A percentile compares a stretch with the other conserved stretches of the same genome.
Conservation (phyloP, 2,888 invertebrate species). For the Nomada goodeniana region DNA sequence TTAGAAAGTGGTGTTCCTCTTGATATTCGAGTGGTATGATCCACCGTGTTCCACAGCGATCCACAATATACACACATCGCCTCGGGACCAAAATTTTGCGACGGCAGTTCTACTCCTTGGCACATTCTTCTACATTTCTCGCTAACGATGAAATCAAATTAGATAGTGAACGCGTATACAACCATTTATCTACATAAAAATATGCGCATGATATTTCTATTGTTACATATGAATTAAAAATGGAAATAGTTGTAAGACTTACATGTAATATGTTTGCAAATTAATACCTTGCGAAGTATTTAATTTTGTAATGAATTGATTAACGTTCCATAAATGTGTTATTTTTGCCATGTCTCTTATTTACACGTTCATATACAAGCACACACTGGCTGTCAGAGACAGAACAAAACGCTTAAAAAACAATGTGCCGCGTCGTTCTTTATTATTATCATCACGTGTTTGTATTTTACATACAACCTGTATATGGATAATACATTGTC, state of each 20-base stretch:
- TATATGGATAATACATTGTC: neutral
- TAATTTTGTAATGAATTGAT: conserved; percentile 67
- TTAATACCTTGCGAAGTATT: conserved; percentile 55
- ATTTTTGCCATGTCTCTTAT: conserved; percentile 68
- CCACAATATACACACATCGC: conserved; percentile 77
- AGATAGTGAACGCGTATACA: neutral
- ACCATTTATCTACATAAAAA: conserved; percentile 4
- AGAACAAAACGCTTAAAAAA: neutral
- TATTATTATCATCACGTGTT: neutral
- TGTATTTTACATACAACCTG: neutral
- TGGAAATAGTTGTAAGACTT: conserved; percentile 26
- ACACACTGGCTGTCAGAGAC: neutral
- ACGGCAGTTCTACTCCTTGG: conserved; percentile 66
- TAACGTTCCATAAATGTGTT: conserved; percentile 75
- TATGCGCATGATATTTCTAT: neutral
- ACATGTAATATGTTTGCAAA: conserved; percentile 68
- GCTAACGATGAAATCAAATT: conserved; percentile 52
- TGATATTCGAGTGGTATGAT: conserved; percentile 69
- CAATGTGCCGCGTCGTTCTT: neutral
- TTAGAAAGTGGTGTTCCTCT: conserved; percentile 68
- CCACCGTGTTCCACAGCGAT: conserved; percentile 72
- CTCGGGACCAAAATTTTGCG: conserved; percentile 73
- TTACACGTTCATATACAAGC: neutral
- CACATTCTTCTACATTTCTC: conserved; percentile 69
- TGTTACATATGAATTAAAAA: conserved; percentile 14